Base-by-base conservation (phyloP, 2,113 vertebrate genomes). In the Cygnus atratus region DNA sequence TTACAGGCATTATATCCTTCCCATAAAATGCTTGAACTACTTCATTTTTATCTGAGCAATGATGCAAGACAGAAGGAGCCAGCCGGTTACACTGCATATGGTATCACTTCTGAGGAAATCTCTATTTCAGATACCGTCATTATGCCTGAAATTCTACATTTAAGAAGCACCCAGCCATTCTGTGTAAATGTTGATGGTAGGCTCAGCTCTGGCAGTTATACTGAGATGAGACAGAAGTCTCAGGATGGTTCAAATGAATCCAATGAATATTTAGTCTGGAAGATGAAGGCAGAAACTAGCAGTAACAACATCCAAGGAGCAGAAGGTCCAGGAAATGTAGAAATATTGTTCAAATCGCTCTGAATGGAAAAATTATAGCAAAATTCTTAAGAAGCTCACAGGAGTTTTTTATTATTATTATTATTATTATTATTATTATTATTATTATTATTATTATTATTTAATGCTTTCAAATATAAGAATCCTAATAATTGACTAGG, bases 31-130 rank as follows among this genome's bases (percentile, higher is more conserved):
- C 67, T 52, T 89, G 63, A 97, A 86, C 41, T 71, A 58, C 61
- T 85, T 96, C 76, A 92, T 97, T 97, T 97, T 97, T 94, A 90
- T 94, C 87, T 87, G 79, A 89, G 83, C 92, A 96, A 73, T 88
- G 79, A 96, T 92, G 95, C 62, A 96, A 95, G 86, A 95, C 86
- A 85, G 84, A 95, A 68, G 74, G 57, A 57, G 9, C 24, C 28
- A 7, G 58, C 44, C 77, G 90, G 78, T 81, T 90, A 83, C 43
- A 59, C 6, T 7, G 41, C 48, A 89, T 78, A 93, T 24, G 89
- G 54, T 90, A 85, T 55, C 87, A 63, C 57, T 90, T 71, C 54
- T 35, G 67, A 90, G 83, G 39, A 97, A 97, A 96, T 87, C n/a
- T 74, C 89, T 55, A 9, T 95, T 96, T 90, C 72, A 90, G 61